Percentiles rank a stretch among this genome's conserved stretches.
Conservation (phyloP, 2,797 vertebrate genomes). For the Crenichthys baileyi region DNA sequence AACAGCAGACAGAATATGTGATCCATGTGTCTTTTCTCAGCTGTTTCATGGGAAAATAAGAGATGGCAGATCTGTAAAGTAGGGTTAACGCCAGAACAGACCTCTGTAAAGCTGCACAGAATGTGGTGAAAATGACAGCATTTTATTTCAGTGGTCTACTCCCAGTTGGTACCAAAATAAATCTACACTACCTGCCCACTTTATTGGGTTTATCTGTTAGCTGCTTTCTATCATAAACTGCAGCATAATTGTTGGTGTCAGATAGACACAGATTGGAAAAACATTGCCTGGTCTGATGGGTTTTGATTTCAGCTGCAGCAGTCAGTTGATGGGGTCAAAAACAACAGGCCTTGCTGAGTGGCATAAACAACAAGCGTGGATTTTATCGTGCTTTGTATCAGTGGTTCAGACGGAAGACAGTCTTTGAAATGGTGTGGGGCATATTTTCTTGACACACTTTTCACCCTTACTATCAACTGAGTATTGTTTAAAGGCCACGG, state of each 20-base stretch:
- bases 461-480: no score
- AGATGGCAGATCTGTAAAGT: not conserved
- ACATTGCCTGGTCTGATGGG: not conserved
- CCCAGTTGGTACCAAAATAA: not conserved
- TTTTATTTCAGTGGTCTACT: not conserved
- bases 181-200: not conserved
- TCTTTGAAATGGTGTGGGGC: no score
- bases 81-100: constrained; percentile 5
- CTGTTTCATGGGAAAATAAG: constrained; percentile 4
- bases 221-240: not conserved
- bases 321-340: not conserved
- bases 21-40: constrained; percentile 19
- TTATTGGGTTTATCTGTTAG: not conserved
- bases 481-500: no score
- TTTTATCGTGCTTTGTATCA: not conserved
- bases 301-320: not conserved
- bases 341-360: not conserved
- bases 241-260: not conserved
- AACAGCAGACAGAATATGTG: constrained; percentile 22
- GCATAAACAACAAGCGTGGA: not conserved
- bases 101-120: constrained; percentile 7
- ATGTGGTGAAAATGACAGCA: not conserved
- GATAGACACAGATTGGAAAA: not conserved
- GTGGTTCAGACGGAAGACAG: not conserved
- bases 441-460: no score